phyloP scores from a whole-genome alignment of 2,113 vertebrate genomes.

The Cettia cetti region DNA sequence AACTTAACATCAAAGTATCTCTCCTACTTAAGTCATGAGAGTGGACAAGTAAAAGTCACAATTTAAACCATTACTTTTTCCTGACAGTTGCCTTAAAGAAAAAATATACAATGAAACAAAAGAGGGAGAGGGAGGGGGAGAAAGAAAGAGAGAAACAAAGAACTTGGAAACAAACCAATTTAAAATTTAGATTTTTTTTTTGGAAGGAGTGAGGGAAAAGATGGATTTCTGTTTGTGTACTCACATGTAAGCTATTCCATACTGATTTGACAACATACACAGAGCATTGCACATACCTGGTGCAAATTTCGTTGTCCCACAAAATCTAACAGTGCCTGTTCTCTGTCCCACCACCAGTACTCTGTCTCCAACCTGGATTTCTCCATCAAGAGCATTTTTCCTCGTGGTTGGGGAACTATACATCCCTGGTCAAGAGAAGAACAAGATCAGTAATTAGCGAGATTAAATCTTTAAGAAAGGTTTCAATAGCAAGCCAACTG shows the following conservation, averaged over 20 bases:
- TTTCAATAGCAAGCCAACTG: neutral
- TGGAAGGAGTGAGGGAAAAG: neutral
- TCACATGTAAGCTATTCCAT: neutral
- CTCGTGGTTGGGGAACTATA: conserved; percentile 67
- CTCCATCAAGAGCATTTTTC: conserved; percentile 70
- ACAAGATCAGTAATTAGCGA: neutral
- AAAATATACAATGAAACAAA: neutral
- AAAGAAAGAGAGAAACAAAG: neutral
- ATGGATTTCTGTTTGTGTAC: neutral
- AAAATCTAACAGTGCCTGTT: conserved; percentile 86
- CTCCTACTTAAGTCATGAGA: neutral
- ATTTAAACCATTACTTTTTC: neutral
- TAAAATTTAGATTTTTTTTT: neutral
- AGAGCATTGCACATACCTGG: conserved; percentile 76
- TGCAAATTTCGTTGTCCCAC: conserved; percentile 90
- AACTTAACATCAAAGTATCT: neutral
- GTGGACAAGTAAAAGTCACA: neutral
- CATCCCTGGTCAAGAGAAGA: conserved; percentile 52
- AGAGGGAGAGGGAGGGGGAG: no score
- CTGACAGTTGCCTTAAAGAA: neutral
- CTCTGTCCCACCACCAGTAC: conserved; percentile 95
- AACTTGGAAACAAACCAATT: neutral
- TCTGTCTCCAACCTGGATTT: conserved; percentile 84
- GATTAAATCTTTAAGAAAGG: neutral
- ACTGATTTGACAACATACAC: neutral